These are phyloP conservation scores for Stomatorhinus walkeri DNA, from an alignment of 2,797 vertebrate genomes.

Conservation along the genomic window DNA sequence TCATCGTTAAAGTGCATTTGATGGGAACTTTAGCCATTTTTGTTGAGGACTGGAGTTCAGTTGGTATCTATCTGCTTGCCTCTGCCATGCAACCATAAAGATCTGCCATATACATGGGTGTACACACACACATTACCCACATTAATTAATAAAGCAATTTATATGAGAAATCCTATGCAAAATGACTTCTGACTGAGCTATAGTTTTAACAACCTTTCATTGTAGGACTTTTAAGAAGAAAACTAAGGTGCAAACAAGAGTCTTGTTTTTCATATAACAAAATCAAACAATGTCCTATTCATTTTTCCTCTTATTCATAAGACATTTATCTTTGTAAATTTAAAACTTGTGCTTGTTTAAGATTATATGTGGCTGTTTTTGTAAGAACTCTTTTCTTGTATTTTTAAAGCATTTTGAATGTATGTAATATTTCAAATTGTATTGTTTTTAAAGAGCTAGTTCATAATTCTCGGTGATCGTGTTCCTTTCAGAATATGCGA, in stretches of 20 bases:
- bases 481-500: background rate
- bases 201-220: background rate
- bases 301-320: background rate
- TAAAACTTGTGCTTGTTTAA: background rate
- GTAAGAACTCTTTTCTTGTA: background rate
- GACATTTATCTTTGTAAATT: slow-evolving; percentile 10
- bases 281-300: background rate
- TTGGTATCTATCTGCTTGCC: background rate
- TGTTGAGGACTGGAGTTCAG: background rate
- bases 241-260: background rate
- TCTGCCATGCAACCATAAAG: background rate
- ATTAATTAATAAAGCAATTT: slow-evolving; percentile 17
- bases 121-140: background rate
- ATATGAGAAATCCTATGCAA: slow-evolving; percentile 17
- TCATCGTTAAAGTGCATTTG: background rate
- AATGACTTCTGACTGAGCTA: slow-evolving; percentile 13
- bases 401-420: background rate
- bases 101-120: background rate
- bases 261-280: background rate
- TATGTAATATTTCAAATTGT: background rate
- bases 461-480: background rate
- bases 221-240: background rate
- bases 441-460: background rate
- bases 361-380: background rate
- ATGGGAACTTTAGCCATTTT: slow-evolving; percentile 11